Evolutionary conservation across 2,797 vertebrate genomes (phyloP), one percentile per base, ranked within the genome.

Genomic region (Crenuchus spilurus): DNA sequence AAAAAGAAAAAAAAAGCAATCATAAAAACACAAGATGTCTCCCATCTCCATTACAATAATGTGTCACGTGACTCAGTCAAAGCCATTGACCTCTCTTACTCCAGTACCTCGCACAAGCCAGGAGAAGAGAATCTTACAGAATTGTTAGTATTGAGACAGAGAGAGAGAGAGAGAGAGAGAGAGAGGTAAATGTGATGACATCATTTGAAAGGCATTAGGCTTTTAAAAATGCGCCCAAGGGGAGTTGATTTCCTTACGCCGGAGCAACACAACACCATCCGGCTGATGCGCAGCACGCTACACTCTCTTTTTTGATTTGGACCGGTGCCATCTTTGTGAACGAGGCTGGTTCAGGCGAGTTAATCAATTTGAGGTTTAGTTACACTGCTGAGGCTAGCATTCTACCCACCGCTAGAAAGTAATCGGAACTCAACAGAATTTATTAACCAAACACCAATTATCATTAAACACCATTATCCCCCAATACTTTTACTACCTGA

Each of bases 351-450:
- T 97, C 95, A 96, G 95, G 97, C 95, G 93, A 99, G 96, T 99
- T 99, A 98, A 98, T 99, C 97, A 99, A 98, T 98, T 97, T 97
- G 96, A 98, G 97, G 96, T 98, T 98, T 98, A 98, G 96, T 98
- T 98, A 98, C 97, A 96, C 95, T 98, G 96, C 97, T 97, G 97
- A 99, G 95, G 93, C 94, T 96, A 95, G 96, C 96, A 96, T 96
- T 96, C 95, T 95, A 95, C 94, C 96, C 94, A 95, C 95, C 94
- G 95, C 95, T 95, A 93, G 93, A 96, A 96, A 96, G 94, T 96
- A 96, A 97, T 97, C 97, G 94, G 94, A 97, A 98, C 95, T 97
- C 93, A n/a, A 92, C 95, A 95, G 95, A 97, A 98, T 98, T 97
- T 98, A 98, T 98, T 98, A 98, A 98, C 96, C 95, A 98, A 98